Percentiles rank a stretch among this genome's conserved stretches.
Evolutionary conservation across 2,888 invertebrate species (phyloP).

Genomic region (Mechanitis messenoides): DNA sequence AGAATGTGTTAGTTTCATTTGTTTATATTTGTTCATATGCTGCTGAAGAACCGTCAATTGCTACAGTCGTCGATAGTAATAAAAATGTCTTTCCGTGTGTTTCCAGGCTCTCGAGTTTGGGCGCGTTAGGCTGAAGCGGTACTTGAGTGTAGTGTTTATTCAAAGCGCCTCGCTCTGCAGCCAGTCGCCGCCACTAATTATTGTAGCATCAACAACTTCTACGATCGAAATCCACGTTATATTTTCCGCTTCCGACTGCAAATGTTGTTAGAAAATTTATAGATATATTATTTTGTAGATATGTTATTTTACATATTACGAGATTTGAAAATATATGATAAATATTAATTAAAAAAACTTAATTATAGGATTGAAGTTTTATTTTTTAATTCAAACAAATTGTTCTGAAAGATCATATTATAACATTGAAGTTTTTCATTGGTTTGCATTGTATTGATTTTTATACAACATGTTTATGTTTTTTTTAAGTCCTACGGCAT

Average conservation of each 20-base stretch:
- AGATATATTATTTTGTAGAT: background rate
- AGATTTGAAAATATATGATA: no score
- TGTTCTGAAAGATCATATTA: no score
- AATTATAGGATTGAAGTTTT: no score
- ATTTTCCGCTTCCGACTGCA: background rate
- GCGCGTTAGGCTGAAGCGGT: conserved; percentile 5
- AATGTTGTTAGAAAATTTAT: background rate
- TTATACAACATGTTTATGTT: no score
- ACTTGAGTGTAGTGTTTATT: conserved; percentile 5
- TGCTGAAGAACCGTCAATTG: background rate
- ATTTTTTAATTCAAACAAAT: no score
- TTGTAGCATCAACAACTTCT: conserved; percentile 4
- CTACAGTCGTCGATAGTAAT: background rate
- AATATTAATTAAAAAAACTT: no score
- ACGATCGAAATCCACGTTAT: conserved; percentile 2
- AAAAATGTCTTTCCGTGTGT: background rate
- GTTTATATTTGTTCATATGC: no score
- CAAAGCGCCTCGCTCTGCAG: conserved; percentile 3
- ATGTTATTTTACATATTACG: background rate
- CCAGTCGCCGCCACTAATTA: conserved; percentile 6
- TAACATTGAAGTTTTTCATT: no score
- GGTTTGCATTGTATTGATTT: no score
- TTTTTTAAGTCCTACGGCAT: no score
- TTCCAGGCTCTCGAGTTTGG: background rate
- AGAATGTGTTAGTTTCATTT: no score